Evolutionary conservation across 2,888 invertebrate genomes (phyloP).

Genomic region (Furcula furcula): DNA sequence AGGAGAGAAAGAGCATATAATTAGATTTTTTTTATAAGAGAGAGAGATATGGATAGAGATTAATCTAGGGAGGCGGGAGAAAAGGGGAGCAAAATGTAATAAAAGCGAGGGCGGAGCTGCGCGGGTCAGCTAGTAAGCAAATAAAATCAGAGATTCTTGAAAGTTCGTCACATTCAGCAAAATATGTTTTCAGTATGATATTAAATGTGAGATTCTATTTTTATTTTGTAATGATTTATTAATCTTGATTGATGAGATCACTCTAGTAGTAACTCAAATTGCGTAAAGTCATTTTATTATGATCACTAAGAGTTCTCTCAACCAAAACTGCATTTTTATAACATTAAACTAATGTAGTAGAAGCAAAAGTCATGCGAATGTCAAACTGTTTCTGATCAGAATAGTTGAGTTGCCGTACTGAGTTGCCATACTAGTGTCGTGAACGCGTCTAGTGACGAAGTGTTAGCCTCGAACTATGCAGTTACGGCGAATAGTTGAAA

Average conservation of each 20-base stretch:
- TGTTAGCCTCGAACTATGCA: slow-evolving; percentile 43
- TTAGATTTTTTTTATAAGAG: no score
- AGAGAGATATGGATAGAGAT: no score
- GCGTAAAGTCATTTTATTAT: neutral
- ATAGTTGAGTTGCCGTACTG: slow-evolving; percentile 6
- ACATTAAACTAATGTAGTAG: neutral
- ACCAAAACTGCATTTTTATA: slow-evolving; percentile 3
- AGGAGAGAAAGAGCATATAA: no score
- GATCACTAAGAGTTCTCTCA: slow-evolving; percentile 2
- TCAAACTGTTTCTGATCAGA: slow-evolving; percentile 3
- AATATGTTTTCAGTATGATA: no score
- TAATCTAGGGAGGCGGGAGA: no score
- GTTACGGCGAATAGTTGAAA: slow-evolving; percentile 59
- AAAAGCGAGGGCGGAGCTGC: no score
- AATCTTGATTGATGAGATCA: neutral
- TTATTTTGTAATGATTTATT: no score
- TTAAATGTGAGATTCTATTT: no score
- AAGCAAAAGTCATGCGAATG: slow-evolving; percentile 1
- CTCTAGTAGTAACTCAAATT: neutral
- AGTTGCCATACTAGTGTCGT: slow-evolving; percentile 5
- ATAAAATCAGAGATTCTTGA: no score
- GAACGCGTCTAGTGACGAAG: slow-evolving; percentile 21
- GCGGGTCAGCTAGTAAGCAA: no score
- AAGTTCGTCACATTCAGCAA: no score
- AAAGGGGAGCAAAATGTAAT: no score